Percentiles rank a stretch among this genome's conserved stretches.
Conservation (phyloP, 2,797 vertebrate genomes). For the Sebastes alutus region DNA sequence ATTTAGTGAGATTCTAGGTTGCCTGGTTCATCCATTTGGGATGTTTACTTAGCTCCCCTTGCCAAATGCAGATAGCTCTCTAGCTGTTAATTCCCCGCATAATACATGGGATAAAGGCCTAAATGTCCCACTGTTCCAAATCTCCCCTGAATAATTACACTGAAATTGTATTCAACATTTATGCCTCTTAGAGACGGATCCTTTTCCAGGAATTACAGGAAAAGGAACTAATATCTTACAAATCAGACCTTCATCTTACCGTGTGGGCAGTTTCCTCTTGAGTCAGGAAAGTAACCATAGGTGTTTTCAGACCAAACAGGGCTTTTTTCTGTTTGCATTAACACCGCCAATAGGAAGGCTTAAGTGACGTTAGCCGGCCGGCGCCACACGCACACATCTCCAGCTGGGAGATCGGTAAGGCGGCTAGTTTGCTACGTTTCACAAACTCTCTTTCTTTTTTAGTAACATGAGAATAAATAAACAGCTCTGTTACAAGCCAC, state of each 20-base stretch:
- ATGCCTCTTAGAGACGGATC: conserved; percentile 48
- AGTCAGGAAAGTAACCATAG: not conserved
- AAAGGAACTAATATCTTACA: conserved; percentile 22
- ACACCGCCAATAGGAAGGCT: too few relatives aligned
- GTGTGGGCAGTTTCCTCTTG: conserved; percentile 13
- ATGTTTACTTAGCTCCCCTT: conserved; percentile 59
- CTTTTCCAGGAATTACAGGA: conserved; percentile 49
- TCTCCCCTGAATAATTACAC: conserved; percentile 66
- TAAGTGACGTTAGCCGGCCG: too few relatives aligned
- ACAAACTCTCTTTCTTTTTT: too few relatives aligned
- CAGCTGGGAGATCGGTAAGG: too few relatives aligned
- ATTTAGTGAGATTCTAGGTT: conserved; percentile 47
- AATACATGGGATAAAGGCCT: conserved; percentile 61
- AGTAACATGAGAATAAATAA: too few relatives aligned
- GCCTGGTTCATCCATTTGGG: conserved; percentile 57
- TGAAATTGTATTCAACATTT: conserved; percentile 52
- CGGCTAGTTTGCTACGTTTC: too few relatives aligned
- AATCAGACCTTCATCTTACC: conserved; percentile 30
- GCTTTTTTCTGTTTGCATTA: too few relatives aligned
- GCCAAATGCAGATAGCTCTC: conserved; percentile 65
- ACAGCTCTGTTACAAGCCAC: too few relatives aligned
- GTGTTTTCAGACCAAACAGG: too few relatives aligned
- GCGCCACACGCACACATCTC: accelerated
- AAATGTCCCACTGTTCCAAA: conserved; percentile 65
- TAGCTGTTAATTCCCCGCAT: conserved; percentile 65